Percentiles rank a stretch among this genome's conserved stretches.
These are phyloP conservation scores for Dromiciops gliroides DNA, from an alignment of 2,113 vertebrate genomes.

Conservation along the genomic window DNA sequence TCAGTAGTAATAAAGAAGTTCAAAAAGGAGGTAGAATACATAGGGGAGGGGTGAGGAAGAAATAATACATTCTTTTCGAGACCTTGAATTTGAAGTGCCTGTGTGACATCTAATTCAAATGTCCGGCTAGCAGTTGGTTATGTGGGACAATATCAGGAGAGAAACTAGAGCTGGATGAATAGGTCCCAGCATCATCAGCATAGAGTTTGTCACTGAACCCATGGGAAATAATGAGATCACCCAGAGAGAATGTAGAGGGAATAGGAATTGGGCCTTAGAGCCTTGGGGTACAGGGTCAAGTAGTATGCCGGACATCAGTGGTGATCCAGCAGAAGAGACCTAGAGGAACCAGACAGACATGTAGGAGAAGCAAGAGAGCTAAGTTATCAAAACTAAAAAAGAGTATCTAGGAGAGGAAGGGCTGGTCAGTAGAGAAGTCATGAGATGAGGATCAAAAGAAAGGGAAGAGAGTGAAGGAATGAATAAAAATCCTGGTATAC, in stretches of 20 bases:
- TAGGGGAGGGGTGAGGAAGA: not conserved
- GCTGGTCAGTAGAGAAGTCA: not conserved
- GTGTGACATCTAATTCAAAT: not conserved
- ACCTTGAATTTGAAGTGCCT: not conserved
- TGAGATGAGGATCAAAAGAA: not conserved
- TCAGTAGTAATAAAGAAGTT: not conserved
- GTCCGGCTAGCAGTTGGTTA: not conserved
- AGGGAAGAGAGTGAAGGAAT: not conserved
- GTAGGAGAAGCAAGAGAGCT: not conserved
- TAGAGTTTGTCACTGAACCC: not conserved
- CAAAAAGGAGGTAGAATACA: not conserved
- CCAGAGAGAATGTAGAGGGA: not conserved
- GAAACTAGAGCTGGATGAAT: not conserved
- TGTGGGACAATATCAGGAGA: not conserved
- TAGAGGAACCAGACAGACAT: not conserved
- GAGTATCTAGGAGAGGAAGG: not conserved
- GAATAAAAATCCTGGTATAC: not conserved
- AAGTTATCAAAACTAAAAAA: not conserved
- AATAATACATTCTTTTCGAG: too few species aligned
- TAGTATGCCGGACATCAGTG: not conserved
- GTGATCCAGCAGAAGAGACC: not conserved
- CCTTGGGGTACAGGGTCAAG: not conserved
- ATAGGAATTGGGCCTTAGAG: not conserved
- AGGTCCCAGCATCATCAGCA: not conserved
- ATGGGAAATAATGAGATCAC: not conserved